phyloP scores from a whole-genome alignment of 2,113 vertebrate genomes.

The Nematolebias whitei region DNA sequence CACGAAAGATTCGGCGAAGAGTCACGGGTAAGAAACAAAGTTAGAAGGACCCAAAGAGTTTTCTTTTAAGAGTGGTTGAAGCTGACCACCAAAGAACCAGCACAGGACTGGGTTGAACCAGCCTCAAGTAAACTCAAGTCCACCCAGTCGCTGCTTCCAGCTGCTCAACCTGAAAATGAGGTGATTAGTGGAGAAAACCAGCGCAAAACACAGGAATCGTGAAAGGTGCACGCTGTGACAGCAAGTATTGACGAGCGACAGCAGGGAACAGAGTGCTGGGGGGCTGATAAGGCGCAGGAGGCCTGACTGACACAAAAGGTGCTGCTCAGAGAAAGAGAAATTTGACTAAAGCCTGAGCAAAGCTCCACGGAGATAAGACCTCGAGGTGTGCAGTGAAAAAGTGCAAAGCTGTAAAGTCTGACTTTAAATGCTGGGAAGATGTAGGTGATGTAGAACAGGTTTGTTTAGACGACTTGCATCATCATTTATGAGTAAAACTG shows the following conservation, averaged over 20 bases:
- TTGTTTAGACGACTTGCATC: neutral
- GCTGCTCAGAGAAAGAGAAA: slow-evolving; percentile 11
- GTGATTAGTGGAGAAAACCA: no score
- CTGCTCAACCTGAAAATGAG: no score
- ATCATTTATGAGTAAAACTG: neutral
- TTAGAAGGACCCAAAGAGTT: no score
- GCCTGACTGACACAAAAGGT: slow-evolving; percentile 22
- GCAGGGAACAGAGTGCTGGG: neutral
- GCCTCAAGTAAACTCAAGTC: no score
- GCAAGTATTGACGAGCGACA: slow-evolving; percentile 9
- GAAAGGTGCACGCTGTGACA: slow-evolving; percentile 8
- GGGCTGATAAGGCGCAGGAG: slow-evolving; percentile 17
- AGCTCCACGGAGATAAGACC: slow-evolving; percentile 36
- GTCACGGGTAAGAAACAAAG: no score
- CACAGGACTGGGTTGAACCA: no score
- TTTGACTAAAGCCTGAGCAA: slow-evolving; percentile 19
- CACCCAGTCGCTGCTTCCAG: no score
- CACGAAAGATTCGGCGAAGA: no score
- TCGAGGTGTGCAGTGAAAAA: slow-evolving; percentile 54
- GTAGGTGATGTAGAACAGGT: neutral
- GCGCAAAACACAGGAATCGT: no score
- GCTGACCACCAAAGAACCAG: no score
- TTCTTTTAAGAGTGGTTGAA: no score
- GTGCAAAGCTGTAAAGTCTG: slow-evolving; percentile 33
- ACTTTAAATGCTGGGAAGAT: neutral